Percentiles rank a stretch among this genome's conserved stretches.
Evolutionary conservation across 2,888 invertebrate genomes (phyloP).

Genomic region (Melitaea athalia): DNA sequence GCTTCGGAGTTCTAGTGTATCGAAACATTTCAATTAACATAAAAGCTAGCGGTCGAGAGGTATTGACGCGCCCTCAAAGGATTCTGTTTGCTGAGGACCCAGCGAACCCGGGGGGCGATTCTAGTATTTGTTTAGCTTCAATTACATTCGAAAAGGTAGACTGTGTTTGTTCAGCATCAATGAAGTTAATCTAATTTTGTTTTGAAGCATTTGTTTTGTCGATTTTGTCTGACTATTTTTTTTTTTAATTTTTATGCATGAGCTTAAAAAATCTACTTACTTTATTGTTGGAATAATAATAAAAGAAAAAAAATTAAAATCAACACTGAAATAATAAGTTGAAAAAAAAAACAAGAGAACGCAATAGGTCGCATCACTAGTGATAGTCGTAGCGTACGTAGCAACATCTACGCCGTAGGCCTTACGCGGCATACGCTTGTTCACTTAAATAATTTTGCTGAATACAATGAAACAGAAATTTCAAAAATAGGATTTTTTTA

Average conservation of each 20-base stretch:
- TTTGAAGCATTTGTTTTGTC: too few species aligned
- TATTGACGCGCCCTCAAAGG: conserved; percentile 35
- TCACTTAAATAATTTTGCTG: background rate
- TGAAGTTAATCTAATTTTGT: background rate
- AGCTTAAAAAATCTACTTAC: too few species aligned
- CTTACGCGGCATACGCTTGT: background rate
- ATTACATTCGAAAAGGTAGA: conserved; percentile 30
- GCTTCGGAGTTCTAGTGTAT: background rate
- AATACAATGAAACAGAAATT: background rate
- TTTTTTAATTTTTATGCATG: too few species aligned
- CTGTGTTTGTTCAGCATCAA: conserved; percentile 10
- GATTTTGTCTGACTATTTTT: too few species aligned
- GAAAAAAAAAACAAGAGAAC: too few species aligned
- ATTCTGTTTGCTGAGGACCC: conserved; percentile 22
- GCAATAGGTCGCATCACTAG: too few species aligned
- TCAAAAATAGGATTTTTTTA: too few species aligned
- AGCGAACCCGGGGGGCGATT: conserved; percentile 2
- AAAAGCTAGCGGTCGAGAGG: conserved; percentile 31
- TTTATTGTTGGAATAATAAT: too few species aligned
- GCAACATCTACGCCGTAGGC: conserved; percentile 1
- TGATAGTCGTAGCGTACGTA: background rate
- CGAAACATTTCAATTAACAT: conserved; percentile 25
- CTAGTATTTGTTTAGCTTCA: conserved; percentile 29
- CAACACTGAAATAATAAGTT: too few species aligned
- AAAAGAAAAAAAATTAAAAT: too few species aligned